Evolutionary conservation across 2,888 invertebrate genomes (phyloP).

Genomic region (Oegoconia quadripuncta): DNA sequence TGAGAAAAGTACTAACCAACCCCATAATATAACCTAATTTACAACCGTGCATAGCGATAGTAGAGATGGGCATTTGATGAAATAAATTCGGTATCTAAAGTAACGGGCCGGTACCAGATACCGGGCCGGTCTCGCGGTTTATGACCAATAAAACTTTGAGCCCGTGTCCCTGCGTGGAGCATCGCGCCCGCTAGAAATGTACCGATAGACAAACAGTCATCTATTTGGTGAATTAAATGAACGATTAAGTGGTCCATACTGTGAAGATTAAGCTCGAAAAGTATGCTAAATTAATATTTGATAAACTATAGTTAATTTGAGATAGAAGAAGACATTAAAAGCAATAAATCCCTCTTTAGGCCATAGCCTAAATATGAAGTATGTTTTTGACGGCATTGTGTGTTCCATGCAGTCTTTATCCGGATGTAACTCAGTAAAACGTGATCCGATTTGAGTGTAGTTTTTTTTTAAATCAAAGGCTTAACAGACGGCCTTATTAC

Average conservation of each 20-base stretch:
- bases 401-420: no score
- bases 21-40: slow-evolving; percentile 15
- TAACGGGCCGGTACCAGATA: slow-evolving; percentile 43
- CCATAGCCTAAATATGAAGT: no score
- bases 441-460: no score
- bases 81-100: slow-evolving; percentile 54
- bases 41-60: slow-evolving; percentile 13
- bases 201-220: slow-evolving; percentile 1
- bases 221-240: neutral
- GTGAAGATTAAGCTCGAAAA: no score
- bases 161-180: slow-evolving; percentile 51
- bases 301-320: no score
- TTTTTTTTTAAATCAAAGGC: no score
- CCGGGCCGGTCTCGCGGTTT: slow-evolving; percentile 56
- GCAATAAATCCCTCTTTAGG: no score
- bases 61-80: slow-evolving; percentile 45
- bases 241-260: neutral
- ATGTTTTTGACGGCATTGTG: no score
- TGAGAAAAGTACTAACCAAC: slow-evolving; percentile 1
- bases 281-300: no score
- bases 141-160: slow-evolving; percentile 63
- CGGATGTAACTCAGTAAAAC: no score
- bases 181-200: slow-evolving; percentile 1
- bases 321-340: no score
- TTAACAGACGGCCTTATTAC: no score